Evolutionary conservation across 2,797 vertebrate species (phyloP).

Genomic region (Delichon dasypus): DNA sequence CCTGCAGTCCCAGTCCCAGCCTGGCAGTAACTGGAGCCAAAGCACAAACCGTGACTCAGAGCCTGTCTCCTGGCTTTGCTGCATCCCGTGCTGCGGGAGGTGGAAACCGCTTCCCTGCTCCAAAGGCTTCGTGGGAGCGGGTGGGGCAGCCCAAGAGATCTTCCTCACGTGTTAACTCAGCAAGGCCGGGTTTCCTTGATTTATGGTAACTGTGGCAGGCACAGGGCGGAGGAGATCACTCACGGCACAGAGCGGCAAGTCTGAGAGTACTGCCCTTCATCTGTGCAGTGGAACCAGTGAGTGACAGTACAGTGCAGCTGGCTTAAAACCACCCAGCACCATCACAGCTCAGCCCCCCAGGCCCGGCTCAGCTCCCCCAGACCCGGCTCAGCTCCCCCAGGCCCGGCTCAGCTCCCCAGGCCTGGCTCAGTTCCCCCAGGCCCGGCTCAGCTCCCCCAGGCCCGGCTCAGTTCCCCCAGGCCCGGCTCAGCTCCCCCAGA

Average conservation of each 20-base stretch:
- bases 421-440: too few species aligned
- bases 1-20: neutral
- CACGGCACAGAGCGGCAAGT: rapidly evolving
- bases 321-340: neutral
- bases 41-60: neutral
- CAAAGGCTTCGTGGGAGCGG: neutral
- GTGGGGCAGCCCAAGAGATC: neutral
- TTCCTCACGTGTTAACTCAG: too few species aligned
- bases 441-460: too few species aligned
- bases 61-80: neutral
- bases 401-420: too few species aligned
- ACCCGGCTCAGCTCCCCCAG: too few species aligned
- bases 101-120: neutral
- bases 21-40: neutral
- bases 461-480: too few species aligned
- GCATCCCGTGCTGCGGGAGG: rapidly evolving
- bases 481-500: too few species aligned
- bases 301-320: neutral
- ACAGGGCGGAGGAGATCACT: neutral
- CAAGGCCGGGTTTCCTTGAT: too few species aligned
- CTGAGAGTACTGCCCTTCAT: rapidly evolving
- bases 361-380: neutral
- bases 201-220: too few species aligned
- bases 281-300: rapidly evolving
- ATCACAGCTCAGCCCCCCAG: neutral